phyloP scores from a whole-genome alignment of 2,888 invertebrate species.

The Cordylochernes scorpioides region DNA sequence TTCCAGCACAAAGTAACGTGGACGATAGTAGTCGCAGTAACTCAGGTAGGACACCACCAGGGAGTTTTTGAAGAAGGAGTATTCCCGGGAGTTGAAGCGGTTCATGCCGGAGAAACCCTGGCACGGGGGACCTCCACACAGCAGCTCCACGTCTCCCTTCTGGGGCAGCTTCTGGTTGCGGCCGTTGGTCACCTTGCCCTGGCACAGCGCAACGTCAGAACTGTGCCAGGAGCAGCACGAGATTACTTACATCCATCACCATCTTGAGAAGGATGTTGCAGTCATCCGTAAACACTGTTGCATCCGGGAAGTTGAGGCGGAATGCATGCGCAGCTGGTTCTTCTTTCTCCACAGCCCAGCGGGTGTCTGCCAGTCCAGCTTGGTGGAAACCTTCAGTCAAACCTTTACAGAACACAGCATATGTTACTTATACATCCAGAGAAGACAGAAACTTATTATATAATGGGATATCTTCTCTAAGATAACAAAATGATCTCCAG shows the following conservation, averaged over 20 bases:
- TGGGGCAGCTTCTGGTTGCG: conserved; percentile 32
- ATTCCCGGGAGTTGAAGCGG: conserved; percentile 52
- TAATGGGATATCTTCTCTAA: too few relatives aligned
- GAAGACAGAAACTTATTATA: too few relatives aligned
- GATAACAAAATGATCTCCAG: too few relatives aligned
- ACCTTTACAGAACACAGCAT: conserved; percentile 22
- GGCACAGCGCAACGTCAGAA: conserved; percentile 15
- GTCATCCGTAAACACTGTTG: conserved; percentile 51
- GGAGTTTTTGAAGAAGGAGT: conserved; percentile 59
- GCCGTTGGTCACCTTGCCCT: conserved; percentile 21
- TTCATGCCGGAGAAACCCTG: conserved; percentile 77
- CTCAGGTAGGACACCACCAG: conserved; percentile 51
- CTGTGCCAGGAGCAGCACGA: background rate
- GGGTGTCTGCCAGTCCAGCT: conserved; percentile 37
- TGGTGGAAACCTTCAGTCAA: conserved; percentile 34
- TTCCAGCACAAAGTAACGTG: conserved; percentile 52
- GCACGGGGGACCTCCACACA: conserved; percentile 65
- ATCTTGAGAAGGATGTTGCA: conserved; percentile 41
- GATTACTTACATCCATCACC: conserved; percentile 32
- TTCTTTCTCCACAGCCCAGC: conserved; percentile 57
- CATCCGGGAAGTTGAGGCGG: conserved; percentile 40
- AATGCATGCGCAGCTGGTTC: conserved; percentile 51
- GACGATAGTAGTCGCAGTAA: conserved; percentile 58
- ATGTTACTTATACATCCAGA: too few relatives aligned
- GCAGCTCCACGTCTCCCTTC: conserved; percentile 50